These are phyloP conservation scores for Puntigrus tetrazona DNA, from an alignment of 2,113 vertebrate species.

Conservation along the genomic window DNA sequence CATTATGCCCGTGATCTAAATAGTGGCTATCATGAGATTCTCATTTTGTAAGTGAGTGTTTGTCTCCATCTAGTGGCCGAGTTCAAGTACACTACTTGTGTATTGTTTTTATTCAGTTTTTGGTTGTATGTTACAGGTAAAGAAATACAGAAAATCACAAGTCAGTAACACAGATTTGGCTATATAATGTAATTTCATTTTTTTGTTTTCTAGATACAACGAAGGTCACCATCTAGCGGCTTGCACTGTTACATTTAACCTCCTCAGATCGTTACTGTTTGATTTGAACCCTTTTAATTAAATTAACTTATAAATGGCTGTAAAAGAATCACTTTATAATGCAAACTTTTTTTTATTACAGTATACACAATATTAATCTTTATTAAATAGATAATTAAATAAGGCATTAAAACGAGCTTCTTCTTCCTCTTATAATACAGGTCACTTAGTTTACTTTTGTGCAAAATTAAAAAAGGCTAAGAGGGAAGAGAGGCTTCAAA, in stretches of 20 bases:
- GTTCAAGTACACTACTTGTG: background rate
- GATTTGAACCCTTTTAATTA: background rate
- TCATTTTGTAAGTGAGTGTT: background rate
- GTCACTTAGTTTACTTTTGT: background rate
- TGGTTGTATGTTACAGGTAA: background rate
- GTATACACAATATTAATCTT: background rate
- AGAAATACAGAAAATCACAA: background rate
- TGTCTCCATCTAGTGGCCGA: slow-evolving; percentile 41
- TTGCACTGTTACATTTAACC: background rate
- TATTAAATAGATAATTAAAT: background rate
- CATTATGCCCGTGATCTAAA: background rate
- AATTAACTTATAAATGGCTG: background rate
- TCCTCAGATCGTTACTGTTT: background rate
- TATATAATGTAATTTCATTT: background rate
- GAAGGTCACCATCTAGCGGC: slow-evolving; percentile 35
- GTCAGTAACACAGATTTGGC: too few species aligned
- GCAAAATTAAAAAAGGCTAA: background rate
- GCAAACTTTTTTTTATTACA: background rate
- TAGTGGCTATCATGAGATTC: background rate
- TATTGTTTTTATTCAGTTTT: background rate
- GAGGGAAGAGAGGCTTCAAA: background rate
- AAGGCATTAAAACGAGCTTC: background rate
- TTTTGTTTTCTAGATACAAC: background rate
- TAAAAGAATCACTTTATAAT: background rate
- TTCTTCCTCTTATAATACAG: background rate